Percentiles rank a stretch among this genome's conserved stretches.
phyloP scores from a whole-genome alignment of 2,797 vertebrate species.

The Neopelma chrysocephalum region DNA sequence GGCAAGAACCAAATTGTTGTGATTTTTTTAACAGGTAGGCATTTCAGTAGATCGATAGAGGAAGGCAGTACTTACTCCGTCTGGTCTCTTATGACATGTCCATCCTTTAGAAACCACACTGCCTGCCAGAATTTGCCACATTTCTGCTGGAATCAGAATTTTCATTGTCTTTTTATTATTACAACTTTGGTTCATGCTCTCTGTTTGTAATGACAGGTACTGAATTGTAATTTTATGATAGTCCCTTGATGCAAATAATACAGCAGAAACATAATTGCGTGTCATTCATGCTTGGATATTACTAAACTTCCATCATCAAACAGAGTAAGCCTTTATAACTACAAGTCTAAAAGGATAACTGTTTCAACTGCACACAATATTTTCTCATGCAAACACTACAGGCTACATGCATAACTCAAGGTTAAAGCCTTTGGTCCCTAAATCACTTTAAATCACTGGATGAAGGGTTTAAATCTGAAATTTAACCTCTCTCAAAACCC shows the following conservation, averaged over 20 bases:
- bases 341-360: not conserved
- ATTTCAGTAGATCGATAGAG: not conserved
- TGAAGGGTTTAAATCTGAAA: not conserved
- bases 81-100: not conserved
- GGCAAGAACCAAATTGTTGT: not conserved
- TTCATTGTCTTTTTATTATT: not conserved
- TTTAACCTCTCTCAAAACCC: not conserved
- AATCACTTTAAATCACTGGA: not conserved
- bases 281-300: not conserved
- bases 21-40: not conserved
- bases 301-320: slow-evolving; percentile 16
- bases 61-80: not conserved
- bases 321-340: not conserved
- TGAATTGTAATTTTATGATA: not conserved
- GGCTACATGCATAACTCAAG: not conserved
- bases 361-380: not conserved
- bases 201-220: not conserved
- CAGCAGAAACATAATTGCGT: not conserved
- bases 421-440: not conserved
- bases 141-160: not conserved
- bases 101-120: not conserved
- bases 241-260: not conserved
- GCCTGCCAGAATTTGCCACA: not conserved
- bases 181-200: not conserved
- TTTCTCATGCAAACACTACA: not conserved